Evolutionary conservation across 2,113 vertebrate genomes (phyloP).

Genomic region (Eptesicus fuscus): DNA sequence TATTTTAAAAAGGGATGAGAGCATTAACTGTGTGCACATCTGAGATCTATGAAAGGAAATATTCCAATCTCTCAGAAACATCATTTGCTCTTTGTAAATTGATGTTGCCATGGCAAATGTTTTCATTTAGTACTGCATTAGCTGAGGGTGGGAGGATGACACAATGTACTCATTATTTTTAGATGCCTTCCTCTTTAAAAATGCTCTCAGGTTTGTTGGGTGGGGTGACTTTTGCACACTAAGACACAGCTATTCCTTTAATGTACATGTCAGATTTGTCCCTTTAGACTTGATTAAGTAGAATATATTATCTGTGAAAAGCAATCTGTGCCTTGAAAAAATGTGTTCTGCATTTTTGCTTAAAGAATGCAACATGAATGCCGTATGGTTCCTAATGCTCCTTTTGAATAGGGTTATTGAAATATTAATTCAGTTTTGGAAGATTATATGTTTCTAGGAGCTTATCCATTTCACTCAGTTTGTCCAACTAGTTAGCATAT

Average conservation of each 20-base stretch:
- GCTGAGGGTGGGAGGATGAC: neutral
- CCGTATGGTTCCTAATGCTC: constrained; percentile 34
- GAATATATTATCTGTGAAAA: neutral
- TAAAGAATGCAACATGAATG: neutral
- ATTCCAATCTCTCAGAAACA: constrained; percentile 33
- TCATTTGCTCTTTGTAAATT: constrained; percentile 49
- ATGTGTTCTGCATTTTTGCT: neutral
- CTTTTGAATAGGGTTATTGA: constrained; percentile 36
- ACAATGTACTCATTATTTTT: neutral
- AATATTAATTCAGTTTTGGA: constrained; percentile 41
- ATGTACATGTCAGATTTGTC: neutral
- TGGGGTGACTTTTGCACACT: neutral
- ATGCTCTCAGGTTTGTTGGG: neutral
- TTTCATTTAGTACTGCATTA: constrained; percentile 25
- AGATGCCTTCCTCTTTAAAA: constrained; percentile 12
- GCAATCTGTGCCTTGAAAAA: constrained; percentile 1
- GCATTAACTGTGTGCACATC: neutral
- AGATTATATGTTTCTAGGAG: neutral
- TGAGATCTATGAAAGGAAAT: constrained; percentile 24
- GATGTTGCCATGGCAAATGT: constrained; percentile 47
- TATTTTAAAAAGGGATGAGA: neutral
- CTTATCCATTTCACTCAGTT: neutral
- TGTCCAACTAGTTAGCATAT: neutral
- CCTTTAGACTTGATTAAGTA: neutral
- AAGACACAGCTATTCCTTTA: neutral